Evolutionary conservation across 2,113 vertebrate genomes (phyloP), one percentile per base, ranked within the genome.

Genomic region (Setophaga petechia): DNA sequence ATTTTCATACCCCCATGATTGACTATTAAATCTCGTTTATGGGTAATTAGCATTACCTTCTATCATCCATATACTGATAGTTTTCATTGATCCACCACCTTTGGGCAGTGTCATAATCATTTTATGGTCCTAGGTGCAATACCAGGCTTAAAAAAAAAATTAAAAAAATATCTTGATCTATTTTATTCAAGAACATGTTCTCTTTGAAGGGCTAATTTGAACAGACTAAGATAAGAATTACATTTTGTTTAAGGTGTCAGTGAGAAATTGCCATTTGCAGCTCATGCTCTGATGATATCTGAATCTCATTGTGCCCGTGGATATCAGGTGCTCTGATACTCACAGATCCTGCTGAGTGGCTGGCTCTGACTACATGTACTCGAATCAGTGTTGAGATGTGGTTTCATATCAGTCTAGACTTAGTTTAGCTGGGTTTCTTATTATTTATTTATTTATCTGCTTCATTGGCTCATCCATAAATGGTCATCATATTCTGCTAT

Each of bases 251-350:
- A 86, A 68, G 24, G 12, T 73, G 23, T 63, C 54, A 65, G 13
- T 22, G 35, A 90, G 41, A 79, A 89, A 67, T 65, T 89, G 15
- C 6, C 22, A 44, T 67, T 44, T 15, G 5, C 17, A 73, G 12
- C 14, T 77, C 12, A 39, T 37, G 27, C 5, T 77, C 52, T 87
- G 67, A 59, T 93, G 30, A 52, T 91, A 69, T 24, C 62, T 2
- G 2, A 4, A 74, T 82, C 65, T 78, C 14, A 23, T 12, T 52
- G 11, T 83, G 31, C 18, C 27, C 0, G 0, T 23, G 30, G 20
- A 55, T 59, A 59, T 58, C 7, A 19, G 4, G 6, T 46, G 10
- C 11, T 89, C 27, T 77, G 24, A 79, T 61, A 47, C 12, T 8
- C 21, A 39, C 15, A 68, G 30, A 52, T 74, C 41, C 44, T 77